Evolutionary conservation across 2,797 vertebrate species (phyloP), one percentile per base, ranked within the genome.

Genomic region (Bovichtus variegatus): DNA sequence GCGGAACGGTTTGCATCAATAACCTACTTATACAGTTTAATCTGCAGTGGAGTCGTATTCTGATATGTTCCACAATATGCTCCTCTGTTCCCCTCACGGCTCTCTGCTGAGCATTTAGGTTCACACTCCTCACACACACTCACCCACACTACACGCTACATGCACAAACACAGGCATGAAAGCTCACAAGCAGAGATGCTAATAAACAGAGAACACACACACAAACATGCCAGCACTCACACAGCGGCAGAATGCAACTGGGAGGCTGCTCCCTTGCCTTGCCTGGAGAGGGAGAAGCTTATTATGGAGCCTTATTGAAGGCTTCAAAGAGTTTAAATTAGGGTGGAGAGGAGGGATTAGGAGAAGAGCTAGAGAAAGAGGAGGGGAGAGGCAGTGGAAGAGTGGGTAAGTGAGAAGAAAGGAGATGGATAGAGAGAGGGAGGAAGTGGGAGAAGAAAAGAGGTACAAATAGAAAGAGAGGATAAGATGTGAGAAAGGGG

Each of bases 311-410:
- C 89, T 92, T 90, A 93, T 93, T 94, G 93, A 94, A 94, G 91
- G 91, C 92, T 93, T 94, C 93, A 94, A 94, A 94, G 93, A 94
- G 92, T 93, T 93, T 93, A 94, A 94, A 94, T 94, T 94, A 92
- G 92, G 92, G 90, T 93, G 92, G 92, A 93, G 91, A 93, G 90
- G 90, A 91, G 88, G 92, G 92, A 93, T 93, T 92, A 94, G 89
- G 89, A 90, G 85, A 86, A 54, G 81, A 91, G 86, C 57, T 58
- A 82, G 84, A 87, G 90, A 89, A 89, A 84, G 82, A 86, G 88
- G 88, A 87, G 82, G 79, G 78, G 85, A 83, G 87, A 84, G 78
- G 84, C 72, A 83, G 78, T 91, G 72, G 76, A 84, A 90, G 81
- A 87, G 77, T 6, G 83, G 53, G 73, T 72, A 80, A 82, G 85